Base-by-base conservation (phyloP, 2,113 vertebrate genomes). In the Sander lucioperca region DNA sequence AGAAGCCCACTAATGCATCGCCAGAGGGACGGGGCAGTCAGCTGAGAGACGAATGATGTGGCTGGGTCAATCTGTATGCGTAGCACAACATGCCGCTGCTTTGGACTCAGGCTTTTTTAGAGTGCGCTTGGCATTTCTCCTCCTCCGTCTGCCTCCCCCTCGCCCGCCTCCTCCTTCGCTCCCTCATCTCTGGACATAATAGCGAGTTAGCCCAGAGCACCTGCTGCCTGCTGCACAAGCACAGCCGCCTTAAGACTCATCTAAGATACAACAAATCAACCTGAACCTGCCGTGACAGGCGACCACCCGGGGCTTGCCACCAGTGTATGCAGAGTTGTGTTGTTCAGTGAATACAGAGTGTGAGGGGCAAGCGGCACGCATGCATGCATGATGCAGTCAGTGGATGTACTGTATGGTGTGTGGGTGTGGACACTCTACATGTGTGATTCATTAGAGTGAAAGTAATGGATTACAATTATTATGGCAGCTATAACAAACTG, bases 111-210 rank as follows among this genome's bases (percentile, higher is more conserved):
- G 72, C 74, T 30, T 62, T 77, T 82, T 65, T 33, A 73, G 77
- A 76, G 80, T 6, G 16, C 13, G 56, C 58, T 61, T 84, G 83
- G 83, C 91, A 80, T 84, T 87, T 85, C 70, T 81, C 85, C 86
- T 79, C 57, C 79, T 53, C 13, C 2, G 33, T 70, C 74, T 47
- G 11, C 82, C 78, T 39, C 43, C 62, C 33, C 53, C 69, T 23
- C 47, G 0, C 19, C 73, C 36, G 4, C 43, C 67, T n/a, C 74
- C 64, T 18, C 85, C 61, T 25, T 13, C 69, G 53, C 69, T 59
- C 23, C 74, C 83, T 79, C 81, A 75, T 88, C 88, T 86, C 69
- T 85, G 88, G 88, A 88, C 83, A 90, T 90, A 92, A 93, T 88
- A 77, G 86, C 83, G 85, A 88, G 84, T 77, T 78, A 62, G 82